Base-by-base conservation (phyloP, 2,888 invertebrate species). In the Rotaria socialis region DNA sequence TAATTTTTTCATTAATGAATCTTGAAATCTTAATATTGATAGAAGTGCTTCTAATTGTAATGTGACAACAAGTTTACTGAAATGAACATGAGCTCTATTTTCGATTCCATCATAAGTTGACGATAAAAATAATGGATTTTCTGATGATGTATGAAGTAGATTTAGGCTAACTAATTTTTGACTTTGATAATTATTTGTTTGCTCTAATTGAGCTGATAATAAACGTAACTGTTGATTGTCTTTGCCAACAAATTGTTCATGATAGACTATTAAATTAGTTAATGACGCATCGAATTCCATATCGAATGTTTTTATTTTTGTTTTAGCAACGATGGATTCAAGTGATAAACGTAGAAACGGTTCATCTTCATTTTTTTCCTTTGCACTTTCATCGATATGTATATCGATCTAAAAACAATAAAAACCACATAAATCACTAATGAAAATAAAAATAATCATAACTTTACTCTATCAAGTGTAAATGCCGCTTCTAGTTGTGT, bases 11-110 rank as follows among this genome's bases (percentile, higher is more conserved):
- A 80, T 80, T 80, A 80, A 80, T 24, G 88, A 88, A 87, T 90
- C 89, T 6, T 89, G 90, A 88, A 91, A 90, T 55, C 88, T 88
- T 87, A 91, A 87, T 27, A 96, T 92, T 88, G 94, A 93, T 87
- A 94, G 92, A 10, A 97, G 91, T 4, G 94, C 95, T 92, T 96
- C 95, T 89, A 96, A 94, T 91, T 98, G 96, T 47, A 97, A 92
- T 50, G 94, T 91, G 1, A 97, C 91, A 88, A 94, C 93, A 41
- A 98, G 91, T 27, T 94, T 94, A 2, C 94, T 94, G 90, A 98
- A 95, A 89, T 94, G 94, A 27, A 96, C 92, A 87, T 93, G 92
- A n/a, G 97, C 92, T 75, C 94, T 90, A 90, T 96, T 90, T 75
- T 90, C 90, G 8, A 95, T 89, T 94, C 94, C n/a, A 94, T 94